These are phyloP conservation scores for Eupithecia abbreviata DNA, from an alignment of 2,888 invertebrate genomes.

Conservation along the genomic window DNA sequence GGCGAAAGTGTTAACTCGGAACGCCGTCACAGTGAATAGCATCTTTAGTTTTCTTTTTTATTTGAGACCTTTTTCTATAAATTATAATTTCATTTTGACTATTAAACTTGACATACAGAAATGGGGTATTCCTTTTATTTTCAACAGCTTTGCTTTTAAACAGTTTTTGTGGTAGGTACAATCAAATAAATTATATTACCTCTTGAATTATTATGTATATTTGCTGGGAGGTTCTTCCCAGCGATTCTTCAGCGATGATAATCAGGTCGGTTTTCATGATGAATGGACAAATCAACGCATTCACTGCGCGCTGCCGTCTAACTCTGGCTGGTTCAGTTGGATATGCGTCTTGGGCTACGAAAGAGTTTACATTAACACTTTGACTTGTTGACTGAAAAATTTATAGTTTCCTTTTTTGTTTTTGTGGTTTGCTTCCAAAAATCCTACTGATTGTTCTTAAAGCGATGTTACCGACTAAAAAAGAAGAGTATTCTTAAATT, in stretches of 20 bases:
- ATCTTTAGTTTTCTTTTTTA: slow-evolving; percentile 60
- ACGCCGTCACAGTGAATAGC: slow-evolving; percentile 64
- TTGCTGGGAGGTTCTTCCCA: too few species aligned
- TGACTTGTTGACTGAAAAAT: too few species aligned
- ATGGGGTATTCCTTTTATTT: not conserved
- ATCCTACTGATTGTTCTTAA: not conserved
- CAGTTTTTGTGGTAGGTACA: not conserved
- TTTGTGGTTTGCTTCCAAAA: not conserved
- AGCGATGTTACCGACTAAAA: not conserved
- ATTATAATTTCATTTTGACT: slow-evolving; percentile 50
- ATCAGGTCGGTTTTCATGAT: not conserved
- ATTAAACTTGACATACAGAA: not conserved
- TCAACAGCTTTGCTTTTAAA: not conserved
- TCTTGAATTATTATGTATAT: too few species aligned
- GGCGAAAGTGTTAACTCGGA: slow-evolving; percentile 77
- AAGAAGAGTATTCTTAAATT: not conserved
- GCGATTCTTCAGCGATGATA: too few species aligned
- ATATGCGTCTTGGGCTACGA: too few species aligned
- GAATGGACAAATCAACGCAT: too few species aligned
- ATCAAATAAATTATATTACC: not conserved
- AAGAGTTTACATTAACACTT: too few species aligned
- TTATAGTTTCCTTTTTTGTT: too few species aligned
- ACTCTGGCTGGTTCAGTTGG: too few species aligned
- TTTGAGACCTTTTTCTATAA: slow-evolving; percentile 62
- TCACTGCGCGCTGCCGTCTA: too few species aligned